Base-by-base conservation (phyloP, 1,140 invertebrate species). In the Harlomillsia oculata region DNA sequence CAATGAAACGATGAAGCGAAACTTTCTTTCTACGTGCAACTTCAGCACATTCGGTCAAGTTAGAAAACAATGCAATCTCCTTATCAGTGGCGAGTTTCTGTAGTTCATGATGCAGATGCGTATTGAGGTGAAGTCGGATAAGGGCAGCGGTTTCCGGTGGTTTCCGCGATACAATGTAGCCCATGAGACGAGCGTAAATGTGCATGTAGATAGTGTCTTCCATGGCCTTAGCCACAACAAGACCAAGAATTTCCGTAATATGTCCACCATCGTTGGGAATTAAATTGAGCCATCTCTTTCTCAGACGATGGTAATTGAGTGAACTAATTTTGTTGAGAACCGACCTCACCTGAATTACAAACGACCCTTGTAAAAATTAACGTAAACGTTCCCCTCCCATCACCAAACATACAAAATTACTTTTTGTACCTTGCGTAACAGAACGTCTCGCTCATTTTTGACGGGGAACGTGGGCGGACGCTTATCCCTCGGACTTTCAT, bases 281-380 rank as follows among this genome's bases (percentile, higher is more conserved):
- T 8, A 63, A 32, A 49, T 34, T 56, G 34, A 59, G 26, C 56
- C 57, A 63, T 11, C 61, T 39, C 29, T 59, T 63, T 18, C 48
- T 28, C 2, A 63, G 41, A 3, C 46, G 9, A 16, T 54, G 25
- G 25, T 59, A 63, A 26, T 63, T 63, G 16, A 63, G 14, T 18
- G 61, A 50, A 32, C 52, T 56, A 14, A 63, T 49, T 41, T 56
- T 63, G 53, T 63, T 63, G 18, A 63, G 51, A 29, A 63, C 56
- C 32, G 61, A 59, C 57, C 61, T 51, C 53, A 60, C 59, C 59
- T 60, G 32, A 23, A 29, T 54, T 14, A 46, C 29, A 26, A 25
- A 46, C 45, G 21, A 44, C 29, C 5, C 9, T 28, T 36, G 6
- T 45, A 25, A 45, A 20, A 3, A 8, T 20, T 56, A 5, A 21